phyloP scores from a whole-genome alignment of 2,888 invertebrate genomes.

The Tetranychus truncatus region DNA sequence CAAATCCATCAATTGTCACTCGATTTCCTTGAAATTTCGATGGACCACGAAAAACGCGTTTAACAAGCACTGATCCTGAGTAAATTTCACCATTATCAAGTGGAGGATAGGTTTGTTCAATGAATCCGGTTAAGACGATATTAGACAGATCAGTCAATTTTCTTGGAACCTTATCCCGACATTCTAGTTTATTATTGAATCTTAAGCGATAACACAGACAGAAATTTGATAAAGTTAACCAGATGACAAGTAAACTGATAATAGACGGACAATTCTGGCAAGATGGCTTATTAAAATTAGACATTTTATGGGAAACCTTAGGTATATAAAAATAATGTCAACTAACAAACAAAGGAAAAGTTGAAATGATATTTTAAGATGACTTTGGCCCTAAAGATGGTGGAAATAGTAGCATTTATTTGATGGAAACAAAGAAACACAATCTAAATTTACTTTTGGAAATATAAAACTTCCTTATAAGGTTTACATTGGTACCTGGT shows the following conservation, averaged over 20 bases:
- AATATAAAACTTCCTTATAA: neutral
- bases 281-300: too few species aligned
- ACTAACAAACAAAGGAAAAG: too few species aligned
- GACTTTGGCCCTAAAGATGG: neutral
- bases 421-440: too few species aligned
- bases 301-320: too few species aligned
- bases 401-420: too few species aligned
- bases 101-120: conserved; percentile 21
- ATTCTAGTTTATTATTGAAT: conserved; percentile 12
- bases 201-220: neutral
- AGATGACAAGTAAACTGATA: neutral
- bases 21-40: conserved; percentile 15
- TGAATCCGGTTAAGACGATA: conserved; percentile 27
- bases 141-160: conserved; percentile 4
- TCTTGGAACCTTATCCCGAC: conserved; percentile 14
- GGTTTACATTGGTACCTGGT: neutral
- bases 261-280: too few species aligned
- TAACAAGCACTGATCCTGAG: conserved; percentile 24
- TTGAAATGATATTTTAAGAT: too few species aligned
- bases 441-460: too few species aligned
- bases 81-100: conserved; percentile 19
- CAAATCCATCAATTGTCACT: conserved; percentile 25
- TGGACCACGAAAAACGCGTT: conserved; percentile 23
- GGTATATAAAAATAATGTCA: too few species aligned
- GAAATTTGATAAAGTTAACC: neutral